phyloP scores from a whole-genome alignment of 2,888 invertebrate species.

The Smittia sp. region DNA sequence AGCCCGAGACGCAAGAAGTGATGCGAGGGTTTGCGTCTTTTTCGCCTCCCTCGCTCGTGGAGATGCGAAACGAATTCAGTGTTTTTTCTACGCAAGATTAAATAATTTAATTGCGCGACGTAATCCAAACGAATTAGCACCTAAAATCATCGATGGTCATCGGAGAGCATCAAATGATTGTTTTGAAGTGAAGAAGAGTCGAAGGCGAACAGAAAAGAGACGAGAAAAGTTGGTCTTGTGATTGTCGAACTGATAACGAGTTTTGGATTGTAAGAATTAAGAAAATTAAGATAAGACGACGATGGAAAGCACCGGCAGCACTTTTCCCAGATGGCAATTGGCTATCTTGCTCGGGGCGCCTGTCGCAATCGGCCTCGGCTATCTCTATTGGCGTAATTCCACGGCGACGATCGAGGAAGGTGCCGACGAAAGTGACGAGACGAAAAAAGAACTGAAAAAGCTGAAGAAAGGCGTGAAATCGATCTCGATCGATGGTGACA shows the following conservation, averaged over 20 bases:
- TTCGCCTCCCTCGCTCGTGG: no score
- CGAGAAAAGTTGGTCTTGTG: slow-evolving; percentile 29
- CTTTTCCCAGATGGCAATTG: slow-evolving; percentile 81
- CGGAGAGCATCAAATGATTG: neutral
- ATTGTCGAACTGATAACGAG: slow-evolving; percentile 21
- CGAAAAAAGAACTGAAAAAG: slow-evolving; percentile 57
- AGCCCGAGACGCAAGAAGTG: no score
- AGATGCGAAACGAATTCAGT: no score
- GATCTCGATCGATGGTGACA: slow-evolving; percentile 61
- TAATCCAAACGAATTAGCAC: neutral
- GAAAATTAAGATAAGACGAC: slow-evolving; percentile 4
- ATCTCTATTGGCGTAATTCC: slow-evolving; percentile 64
- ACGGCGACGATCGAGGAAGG: slow-evolving; percentile 44
- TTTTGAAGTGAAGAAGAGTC: neutral
- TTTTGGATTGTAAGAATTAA: neutral
- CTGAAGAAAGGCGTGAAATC: slow-evolving; percentile 55
- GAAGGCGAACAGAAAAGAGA: neutral
- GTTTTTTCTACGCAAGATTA: no score
- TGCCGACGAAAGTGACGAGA: slow-evolving; percentile 53
- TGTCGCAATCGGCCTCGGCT: slow-evolving; percentile 76
- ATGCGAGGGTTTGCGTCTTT: no score
- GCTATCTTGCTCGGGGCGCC: slow-evolving; percentile 81
- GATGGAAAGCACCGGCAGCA: slow-evolving; percentile 54
- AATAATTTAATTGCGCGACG: neutral
- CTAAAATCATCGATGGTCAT: neutral